These are phyloP conservation scores for Plusia festucae DNA, from an alignment of 2,888 invertebrate genomes.

Conservation along the genomic window DNA sequence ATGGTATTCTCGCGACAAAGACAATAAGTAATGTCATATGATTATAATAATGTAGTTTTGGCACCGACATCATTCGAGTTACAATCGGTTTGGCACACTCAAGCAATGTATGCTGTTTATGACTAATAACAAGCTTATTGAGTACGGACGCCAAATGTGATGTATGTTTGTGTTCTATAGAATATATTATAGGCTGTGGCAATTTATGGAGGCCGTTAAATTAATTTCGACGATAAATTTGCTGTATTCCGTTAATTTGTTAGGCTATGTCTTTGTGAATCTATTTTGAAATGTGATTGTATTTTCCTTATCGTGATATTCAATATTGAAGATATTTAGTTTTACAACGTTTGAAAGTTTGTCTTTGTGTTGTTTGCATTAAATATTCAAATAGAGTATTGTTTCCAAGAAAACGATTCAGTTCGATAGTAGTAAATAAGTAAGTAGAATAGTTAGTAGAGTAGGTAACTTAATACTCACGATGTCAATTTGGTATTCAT, in stretches of 20 bases:
- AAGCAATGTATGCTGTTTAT: constrained; percentile 34
- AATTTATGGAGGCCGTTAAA: constrained; percentile 11
- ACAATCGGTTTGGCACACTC: constrained; percentile 44
- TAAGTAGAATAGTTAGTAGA: too few species aligned
- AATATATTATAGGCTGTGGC: constrained; percentile 22
- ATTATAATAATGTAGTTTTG: constrained; percentile 37
- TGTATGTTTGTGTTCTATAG: constrained; percentile 26
- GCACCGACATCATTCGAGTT: constrained; percentile 31
- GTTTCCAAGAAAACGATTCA: not conserved
- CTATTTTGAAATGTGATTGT: not conserved
- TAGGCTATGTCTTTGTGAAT: constrained; percentile 2
- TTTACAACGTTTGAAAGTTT: not conserved
- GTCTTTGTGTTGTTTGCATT: not conserved
- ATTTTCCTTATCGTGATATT: not conserved
- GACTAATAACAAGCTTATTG: constrained; percentile 28
- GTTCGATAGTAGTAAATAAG: not conserved
- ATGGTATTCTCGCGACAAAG: not conserved
- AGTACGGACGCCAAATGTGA: constrained; percentile 45
- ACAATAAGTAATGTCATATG: constrained; percentile 13
- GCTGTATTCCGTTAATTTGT: not conserved
- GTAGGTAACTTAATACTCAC: too few species aligned
- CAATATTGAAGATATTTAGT: not conserved
- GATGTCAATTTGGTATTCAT: too few species aligned
- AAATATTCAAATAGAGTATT: not conserved
- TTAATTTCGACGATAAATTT: not conserved